Evolutionary conservation across 1,140 invertebrate genomes (phyloP).

Genomic region (Oppia nitens): DNA sequence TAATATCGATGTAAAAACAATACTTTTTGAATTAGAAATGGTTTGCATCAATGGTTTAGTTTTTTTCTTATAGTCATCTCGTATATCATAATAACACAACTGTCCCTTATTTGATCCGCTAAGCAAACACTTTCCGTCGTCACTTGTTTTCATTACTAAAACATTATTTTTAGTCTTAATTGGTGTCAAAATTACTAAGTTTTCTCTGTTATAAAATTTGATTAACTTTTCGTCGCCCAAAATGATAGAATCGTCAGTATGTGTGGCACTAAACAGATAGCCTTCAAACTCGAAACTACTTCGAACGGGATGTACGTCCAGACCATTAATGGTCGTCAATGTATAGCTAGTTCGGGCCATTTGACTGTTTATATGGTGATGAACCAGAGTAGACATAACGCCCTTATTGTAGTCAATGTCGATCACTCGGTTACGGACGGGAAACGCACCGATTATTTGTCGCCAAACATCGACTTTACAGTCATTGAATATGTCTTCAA

Average conservation of each 20-base stretch:
- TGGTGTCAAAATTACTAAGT: background rate
- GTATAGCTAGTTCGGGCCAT: background rate
- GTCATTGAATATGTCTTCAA: background rate
- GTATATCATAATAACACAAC: background rate
- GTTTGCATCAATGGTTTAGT: too few relatives aligned
- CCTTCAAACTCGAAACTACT: background rate
- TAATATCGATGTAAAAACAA: background rate
- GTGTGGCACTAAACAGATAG: background rate
- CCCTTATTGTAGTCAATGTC: background rate
- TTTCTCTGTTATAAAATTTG: background rate
- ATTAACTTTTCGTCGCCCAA: background rate
- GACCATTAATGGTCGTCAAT: background rate
- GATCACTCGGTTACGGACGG: background rate
- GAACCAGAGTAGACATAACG: background rate
- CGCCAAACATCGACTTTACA: background rate
- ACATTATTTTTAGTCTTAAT: background rate
- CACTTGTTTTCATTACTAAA: background rate
- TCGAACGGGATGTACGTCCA: background rate
- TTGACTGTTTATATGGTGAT: background rate
- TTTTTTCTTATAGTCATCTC: background rate
- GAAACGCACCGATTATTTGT: background rate
- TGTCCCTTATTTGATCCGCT: slow-evolving; percentile 3
- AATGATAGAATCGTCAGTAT: background rate
- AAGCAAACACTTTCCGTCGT: background rate
- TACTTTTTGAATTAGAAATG: background rate